Evolutionary conservation across 1,140 invertebrate species (phyloP), one percentile per base, ranked within the genome.

Genomic region (Drosophila murphyi): DNA sequence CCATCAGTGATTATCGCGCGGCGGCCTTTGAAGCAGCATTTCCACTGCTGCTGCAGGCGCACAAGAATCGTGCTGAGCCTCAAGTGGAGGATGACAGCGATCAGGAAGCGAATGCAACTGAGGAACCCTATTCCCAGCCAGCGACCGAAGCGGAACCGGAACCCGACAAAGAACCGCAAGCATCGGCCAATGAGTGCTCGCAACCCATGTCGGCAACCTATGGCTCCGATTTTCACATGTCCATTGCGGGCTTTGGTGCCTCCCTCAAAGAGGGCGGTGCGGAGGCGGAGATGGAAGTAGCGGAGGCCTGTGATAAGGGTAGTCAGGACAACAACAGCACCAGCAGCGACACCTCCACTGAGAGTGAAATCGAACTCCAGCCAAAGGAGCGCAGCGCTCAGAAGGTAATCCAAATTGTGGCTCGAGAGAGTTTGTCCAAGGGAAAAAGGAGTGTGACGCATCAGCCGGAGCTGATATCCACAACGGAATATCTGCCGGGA

Each of bases 401-500:
- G 29, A 48, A 35, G 2, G 4, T 10, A 0, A 6, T 3, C 48
- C 41, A 37, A 5, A 52, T 31, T 1, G 7, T 7, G 7, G 28
- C 12, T n/a, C 35, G 35, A 5, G 67, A 57, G n/a, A 37, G n/a
- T 6, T 4, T n/a, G 6, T 32, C 54, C 0, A 37, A 45, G 1
- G n/a, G 34, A 6, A 32, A 43, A 3, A 12, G 54, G 7, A 28
- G 45, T 12, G 35, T 39, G 0, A 12, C 39, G 32, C 2, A 28
- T 20, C 20, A 20, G 3, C 29, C 61, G 4, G 68, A 76, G 29
- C 31, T 72, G 32, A 47, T 81, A 12, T 97, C 97, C 1, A 98
- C 97, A 0, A 98, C 96, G 0, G 96, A 97, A 93, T 98, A 98
- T 93, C 93, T 98, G 39, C 96, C 97, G 3, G 96, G 97, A 35